These are phyloP conservation scores for Lacerta agilis DNA, from an alignment of 2,797 vertebrate genomes.

Conservation along the genomic window DNA sequence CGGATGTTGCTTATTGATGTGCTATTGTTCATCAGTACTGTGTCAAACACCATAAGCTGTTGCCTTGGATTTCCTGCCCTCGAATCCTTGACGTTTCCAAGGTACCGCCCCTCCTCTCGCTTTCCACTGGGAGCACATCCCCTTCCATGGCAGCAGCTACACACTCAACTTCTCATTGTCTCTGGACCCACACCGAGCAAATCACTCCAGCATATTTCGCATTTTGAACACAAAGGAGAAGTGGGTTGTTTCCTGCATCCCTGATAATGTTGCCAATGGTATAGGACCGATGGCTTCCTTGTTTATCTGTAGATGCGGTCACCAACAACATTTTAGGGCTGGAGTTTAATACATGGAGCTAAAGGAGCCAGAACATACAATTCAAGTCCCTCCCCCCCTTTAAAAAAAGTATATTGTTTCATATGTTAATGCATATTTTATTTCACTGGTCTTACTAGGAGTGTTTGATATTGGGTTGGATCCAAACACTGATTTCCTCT, in stretches of 20 bases:
- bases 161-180: background rate
- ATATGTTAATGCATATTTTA: background rate
- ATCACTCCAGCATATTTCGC: background rate
- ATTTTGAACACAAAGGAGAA: background rate
- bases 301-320: background rate
- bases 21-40: background rate
- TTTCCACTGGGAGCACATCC: background rate
- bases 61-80: slow-evolving; percentile 4
- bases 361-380: too few species aligned
- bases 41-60: background rate
- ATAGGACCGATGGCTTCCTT: background rate
- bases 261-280: background rate
- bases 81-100: background rate
- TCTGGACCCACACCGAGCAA: background rate
- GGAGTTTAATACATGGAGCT: background rate
- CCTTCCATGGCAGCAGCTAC: background rate
- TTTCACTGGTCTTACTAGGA: too few species aligned
- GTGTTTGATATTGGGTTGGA: background rate
- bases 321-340: background rate
- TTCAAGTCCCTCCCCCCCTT: too few species aligned
- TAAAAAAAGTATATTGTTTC: too few species aligned
- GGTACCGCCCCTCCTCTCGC: background rate
- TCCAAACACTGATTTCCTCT: background rate
- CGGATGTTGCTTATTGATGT: background rate
- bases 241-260: background rate